phyloP scores from a whole-genome alignment of 2,797 vertebrate species.

The Gymnothorax reevesii region DNA sequence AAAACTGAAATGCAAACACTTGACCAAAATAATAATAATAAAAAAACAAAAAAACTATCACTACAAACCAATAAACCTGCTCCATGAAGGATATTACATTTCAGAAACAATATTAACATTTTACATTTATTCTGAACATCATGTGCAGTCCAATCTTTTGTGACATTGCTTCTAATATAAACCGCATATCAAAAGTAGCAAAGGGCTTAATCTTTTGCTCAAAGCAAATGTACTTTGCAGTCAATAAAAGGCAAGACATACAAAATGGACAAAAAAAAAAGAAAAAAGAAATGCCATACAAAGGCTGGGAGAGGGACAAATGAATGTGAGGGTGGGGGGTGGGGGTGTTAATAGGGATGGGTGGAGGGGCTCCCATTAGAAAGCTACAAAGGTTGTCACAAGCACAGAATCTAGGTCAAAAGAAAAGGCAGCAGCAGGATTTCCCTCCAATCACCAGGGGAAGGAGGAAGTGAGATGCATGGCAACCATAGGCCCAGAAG shows the following conservation, averaged over 20 bases:
- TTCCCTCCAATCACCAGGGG: constrained; percentile 83
- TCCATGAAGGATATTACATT: constrained; percentile 30
- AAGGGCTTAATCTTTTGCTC: constrained; percentile 34
- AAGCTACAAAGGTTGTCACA: constrained; percentile 74
- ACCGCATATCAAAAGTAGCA: not conserved
- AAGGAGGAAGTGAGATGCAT: constrained; percentile 92
- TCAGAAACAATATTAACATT: constrained; percentile 35
- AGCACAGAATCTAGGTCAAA: constrained; percentile 80
- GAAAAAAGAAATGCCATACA: constrained; percentile 32
- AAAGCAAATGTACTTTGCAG: constrained; percentile 53
- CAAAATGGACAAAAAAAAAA: constrained; percentile 30
- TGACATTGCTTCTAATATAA: constrained; percentile 24
- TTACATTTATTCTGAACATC: constrained; percentile 14
- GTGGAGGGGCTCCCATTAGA: constrained; percentile 45
- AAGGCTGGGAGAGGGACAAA: constrained; percentile 27
- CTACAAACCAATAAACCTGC: not conserved
- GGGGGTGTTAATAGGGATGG: constrained; percentile 25
- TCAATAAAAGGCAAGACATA: constrained; percentile 38
- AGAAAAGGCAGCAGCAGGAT: constrained; percentile 81
- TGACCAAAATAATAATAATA: not conserved
- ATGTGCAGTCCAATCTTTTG: constrained; percentile 27
- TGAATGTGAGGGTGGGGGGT: constrained; percentile 26
- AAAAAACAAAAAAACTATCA: not conserved
- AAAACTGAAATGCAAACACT: not conserved
- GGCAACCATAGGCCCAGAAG: constrained; percentile 98